Conservation (phyloP, 2,888 invertebrate genomes). For the Spilosoma lubricipeda region DNA sequence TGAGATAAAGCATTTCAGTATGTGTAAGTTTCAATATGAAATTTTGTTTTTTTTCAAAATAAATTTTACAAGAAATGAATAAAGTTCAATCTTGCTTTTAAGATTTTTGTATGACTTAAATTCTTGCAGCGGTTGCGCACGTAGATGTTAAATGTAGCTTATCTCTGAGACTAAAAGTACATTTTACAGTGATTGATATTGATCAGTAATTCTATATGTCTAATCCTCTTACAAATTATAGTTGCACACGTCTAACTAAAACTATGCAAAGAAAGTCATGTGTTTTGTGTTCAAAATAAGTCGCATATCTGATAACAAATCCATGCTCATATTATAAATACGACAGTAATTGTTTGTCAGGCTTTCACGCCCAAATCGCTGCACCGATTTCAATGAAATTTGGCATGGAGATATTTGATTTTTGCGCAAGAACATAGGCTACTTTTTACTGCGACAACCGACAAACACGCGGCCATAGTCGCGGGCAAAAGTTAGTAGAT, state of each 20-base stretch:
- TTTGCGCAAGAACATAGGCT: too few species aligned
- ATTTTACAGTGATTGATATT: background rate
- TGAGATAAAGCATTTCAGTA: slow-evolving; percentile 9
- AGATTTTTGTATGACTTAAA: background rate
- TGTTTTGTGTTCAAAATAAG: background rate
- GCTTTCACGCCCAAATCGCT: too few species aligned
- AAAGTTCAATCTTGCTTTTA: background rate
- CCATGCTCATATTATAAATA: background rate
- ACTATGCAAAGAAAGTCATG: background rate
- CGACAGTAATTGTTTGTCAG: too few species aligned
- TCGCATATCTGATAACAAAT: background rate
- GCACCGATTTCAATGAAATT: too few species aligned
- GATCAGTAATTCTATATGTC: background rate
- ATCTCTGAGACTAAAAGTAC: background rate
- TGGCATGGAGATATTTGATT: too few species aligned
- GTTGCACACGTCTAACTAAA: background rate
- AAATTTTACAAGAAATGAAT: background rate
- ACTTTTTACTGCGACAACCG: too few species aligned
- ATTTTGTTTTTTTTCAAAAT: background rate
- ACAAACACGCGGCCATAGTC: too few species aligned
- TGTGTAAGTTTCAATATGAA: slow-evolving; percentile 14
- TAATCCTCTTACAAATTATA: background rate
- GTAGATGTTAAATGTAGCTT: background rate
- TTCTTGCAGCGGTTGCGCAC: background rate
- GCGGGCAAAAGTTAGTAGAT: too few species aligned